Conservation (phyloP, 2,113 vertebrate species). For the Alosa alosa region DNA sequence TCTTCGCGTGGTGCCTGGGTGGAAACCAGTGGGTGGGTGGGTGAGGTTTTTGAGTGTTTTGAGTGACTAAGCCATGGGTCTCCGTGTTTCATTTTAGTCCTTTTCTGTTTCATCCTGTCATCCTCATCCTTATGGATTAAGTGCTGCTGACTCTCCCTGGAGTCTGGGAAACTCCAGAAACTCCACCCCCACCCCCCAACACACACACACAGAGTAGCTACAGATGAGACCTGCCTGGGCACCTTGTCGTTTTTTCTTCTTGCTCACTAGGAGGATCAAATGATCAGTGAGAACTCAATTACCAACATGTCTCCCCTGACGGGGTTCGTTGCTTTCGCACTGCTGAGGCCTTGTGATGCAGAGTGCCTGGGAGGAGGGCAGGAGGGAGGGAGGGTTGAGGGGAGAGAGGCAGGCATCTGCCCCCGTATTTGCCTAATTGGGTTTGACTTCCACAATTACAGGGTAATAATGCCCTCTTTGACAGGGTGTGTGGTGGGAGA, state of each 20-base stretch:
- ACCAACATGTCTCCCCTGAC: constrained; percentile 68
- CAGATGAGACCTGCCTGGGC: neutral
- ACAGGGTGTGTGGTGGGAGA: constrained; percentile 30
- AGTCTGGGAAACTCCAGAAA: constrained; percentile 52
- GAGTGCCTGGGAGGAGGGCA: constrained; percentile 53
- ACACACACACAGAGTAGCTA: neutral
- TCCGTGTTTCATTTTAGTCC: neutral
- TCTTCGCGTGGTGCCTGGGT: constrained; percentile 35
- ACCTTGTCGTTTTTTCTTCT: constrained; percentile 69
- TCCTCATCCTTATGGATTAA: constrained; percentile 64
- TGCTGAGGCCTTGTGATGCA: constrained; percentile 38
- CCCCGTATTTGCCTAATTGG: constrained; percentile 80
- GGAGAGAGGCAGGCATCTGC: constrained; percentile 71
- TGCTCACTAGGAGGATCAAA: constrained; percentile 83
- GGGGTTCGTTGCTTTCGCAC: constrained; percentile 44
- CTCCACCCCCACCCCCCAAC: neutral
- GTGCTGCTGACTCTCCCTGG: constrained; percentile 59
- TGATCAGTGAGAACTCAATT: constrained; percentile 80
- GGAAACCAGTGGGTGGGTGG: constrained; percentile 44
- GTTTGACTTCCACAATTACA: constrained; percentile 73
- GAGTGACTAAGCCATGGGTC: constrained; percentile 18
- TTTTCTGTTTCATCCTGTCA: neutral
- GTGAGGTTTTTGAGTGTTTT: no score
- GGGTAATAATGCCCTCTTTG: constrained; percentile 68
- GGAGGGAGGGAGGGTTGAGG: constrained; percentile 31